Percentiles rank a stretch among this genome's conserved stretches.
Evolutionary conservation across 2,888 invertebrate genomes (phyloP).

Genomic region (Polietes domitor): DNA sequence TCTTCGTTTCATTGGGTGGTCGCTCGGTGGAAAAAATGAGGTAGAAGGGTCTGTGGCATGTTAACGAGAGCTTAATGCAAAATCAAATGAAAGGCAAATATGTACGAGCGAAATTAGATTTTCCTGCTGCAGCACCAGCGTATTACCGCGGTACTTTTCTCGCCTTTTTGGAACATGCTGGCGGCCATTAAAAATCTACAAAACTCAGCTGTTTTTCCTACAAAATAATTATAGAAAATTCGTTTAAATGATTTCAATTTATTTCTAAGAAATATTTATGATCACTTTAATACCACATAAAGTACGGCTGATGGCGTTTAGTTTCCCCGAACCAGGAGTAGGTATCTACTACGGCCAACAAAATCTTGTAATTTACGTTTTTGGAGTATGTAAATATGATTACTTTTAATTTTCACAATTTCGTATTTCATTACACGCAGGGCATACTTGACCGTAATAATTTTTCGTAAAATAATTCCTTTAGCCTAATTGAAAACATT

Average conservation of each 20-base stretch:
- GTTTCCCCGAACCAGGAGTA: not conserved
- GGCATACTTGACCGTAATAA: not conserved
- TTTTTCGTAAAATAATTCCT: not conserved
- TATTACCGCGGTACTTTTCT: not conserved
- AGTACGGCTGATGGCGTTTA: not conserved
- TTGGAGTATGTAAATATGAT: not conserved
- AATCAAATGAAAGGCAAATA: conserved; percentile 38
- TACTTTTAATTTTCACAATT: conserved; percentile 1
- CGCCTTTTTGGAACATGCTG: conserved; percentile 3
- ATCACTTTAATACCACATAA: not conserved
- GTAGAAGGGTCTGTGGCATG: not conserved
- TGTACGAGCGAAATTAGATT: not conserved
- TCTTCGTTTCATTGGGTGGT: not conserved
- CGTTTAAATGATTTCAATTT: conserved; percentile 27
- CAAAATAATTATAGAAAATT: conserved; percentile 12
- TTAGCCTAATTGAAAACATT: no score
- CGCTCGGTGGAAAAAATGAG: not conserved
- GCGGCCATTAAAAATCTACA: conserved; percentile 2
- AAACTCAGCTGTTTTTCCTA: conserved; percentile 35
- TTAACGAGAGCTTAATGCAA: conserved; percentile 33
- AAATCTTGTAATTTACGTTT: not conserved
- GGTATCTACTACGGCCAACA: not conserved
- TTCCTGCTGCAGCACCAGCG: not conserved
- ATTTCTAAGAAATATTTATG: conserved; percentile 8
- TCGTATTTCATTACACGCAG: not conserved